phyloP scores from a whole-genome alignment of 2,888 invertebrate species.

The Pterostichus niger region DNA sequence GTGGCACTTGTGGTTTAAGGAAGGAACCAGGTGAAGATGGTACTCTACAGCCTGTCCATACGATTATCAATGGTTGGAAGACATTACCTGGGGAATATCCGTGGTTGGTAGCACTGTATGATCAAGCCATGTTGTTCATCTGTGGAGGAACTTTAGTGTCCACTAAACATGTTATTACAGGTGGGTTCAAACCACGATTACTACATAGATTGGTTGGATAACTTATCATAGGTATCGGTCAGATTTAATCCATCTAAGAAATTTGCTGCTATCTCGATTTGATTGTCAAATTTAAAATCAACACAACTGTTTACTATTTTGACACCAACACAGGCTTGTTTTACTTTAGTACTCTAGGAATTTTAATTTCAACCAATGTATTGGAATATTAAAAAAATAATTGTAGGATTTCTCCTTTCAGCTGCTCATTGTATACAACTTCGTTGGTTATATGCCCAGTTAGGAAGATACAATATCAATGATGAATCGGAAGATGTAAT shows the following conservation, averaged over 20 bases:
- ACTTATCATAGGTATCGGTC: no score
- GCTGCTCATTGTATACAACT: slow-evolving; percentile 13
- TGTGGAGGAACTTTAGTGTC: slow-evolving; percentile 40
- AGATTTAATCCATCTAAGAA: no score
- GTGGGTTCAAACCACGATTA: not conserved
- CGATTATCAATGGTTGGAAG: slow-evolving; percentile 24
- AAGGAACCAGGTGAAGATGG: not conserved
- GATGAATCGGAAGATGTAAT: slow-evolving; percentile 7
- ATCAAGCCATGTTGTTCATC: not conserved
- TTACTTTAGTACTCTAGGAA: no score
- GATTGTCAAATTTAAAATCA: no score
- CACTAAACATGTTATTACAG: slow-evolving; percentile 36
- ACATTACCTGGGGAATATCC: slow-evolving; percentile 30
- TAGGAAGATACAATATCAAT: slow-evolving; percentile 28
- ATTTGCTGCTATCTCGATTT: no score
- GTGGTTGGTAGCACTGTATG: slow-evolving; percentile 30
- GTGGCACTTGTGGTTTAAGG: not conserved
- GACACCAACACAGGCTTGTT: no score
- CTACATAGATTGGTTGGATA: not conserved
- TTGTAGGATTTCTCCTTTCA: not conserved
- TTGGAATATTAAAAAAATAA: no score
- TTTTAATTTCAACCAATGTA: no score
- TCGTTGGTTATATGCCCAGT: not conserved
- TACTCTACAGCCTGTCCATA: not conserved
- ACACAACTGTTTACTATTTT: no score